Evolutionary conservation across 2,113 vertebrate species (phyloP).

Genomic region (Gallinago paraguaiae): DNA sequence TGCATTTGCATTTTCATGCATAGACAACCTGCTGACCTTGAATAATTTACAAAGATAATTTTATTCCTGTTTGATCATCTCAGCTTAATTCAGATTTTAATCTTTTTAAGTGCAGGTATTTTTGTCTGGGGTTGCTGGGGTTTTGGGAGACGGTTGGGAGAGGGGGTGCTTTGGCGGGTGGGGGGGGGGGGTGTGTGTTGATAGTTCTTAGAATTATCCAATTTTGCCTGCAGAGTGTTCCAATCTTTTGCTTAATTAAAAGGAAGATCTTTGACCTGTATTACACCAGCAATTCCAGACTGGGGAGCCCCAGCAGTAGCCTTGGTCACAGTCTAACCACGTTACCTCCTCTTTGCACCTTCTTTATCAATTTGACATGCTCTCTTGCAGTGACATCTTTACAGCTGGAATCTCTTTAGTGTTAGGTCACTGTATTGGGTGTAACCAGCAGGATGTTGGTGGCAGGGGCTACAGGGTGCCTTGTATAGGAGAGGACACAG

Average conservation of each 20-base stretch:
- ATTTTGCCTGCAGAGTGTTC: not conserved
- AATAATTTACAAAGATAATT: not conserved
- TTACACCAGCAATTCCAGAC: not conserved
- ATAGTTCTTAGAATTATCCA: not conserved
- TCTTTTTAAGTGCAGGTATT: not conserved
- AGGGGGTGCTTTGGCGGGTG: not conserved
- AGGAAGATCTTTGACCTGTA: not conserved
- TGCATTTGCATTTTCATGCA: not conserved
- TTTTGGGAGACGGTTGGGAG: not conserved
- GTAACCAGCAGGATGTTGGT: not conserved
- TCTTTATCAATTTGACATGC: fast-evolving
- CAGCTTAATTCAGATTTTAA: not conserved
- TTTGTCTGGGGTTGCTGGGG: not conserved
- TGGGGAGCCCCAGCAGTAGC: not conserved
- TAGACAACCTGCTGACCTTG: not conserved
- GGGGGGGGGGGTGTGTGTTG: too few species aligned
- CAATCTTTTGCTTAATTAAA: not conserved
- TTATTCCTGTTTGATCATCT: not conserved
- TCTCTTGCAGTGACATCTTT: not conserved
- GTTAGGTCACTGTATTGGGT: not conserved
- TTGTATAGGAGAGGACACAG: not conserved
- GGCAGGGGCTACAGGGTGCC: not conserved
- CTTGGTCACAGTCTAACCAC: not conserved
- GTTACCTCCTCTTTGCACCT: not conserved
- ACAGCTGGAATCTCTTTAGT: not conserved